phyloP scores from a whole-genome alignment of 2,113 vertebrate species.

The Sapajus apella region DNA sequence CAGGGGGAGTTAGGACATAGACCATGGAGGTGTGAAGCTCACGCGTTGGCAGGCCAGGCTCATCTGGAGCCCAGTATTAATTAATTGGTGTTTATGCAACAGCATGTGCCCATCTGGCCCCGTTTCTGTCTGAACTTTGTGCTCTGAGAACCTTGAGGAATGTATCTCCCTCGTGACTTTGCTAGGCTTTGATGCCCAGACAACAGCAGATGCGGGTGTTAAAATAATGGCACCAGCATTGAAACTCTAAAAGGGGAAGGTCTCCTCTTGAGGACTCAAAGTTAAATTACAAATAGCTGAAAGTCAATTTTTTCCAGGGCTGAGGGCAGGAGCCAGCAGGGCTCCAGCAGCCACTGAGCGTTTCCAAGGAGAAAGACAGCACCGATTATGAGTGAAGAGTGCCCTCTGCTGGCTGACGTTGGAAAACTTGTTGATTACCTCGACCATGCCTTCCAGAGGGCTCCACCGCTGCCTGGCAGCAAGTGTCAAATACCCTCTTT shows the following conservation, averaged over 20 bases:
- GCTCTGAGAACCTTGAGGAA: background rate
- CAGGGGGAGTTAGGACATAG: background rate
- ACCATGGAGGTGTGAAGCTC: background rate
- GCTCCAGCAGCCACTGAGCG: background rate
- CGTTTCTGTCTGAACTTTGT: background rate
- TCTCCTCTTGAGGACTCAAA: background rate
- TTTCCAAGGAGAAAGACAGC: background rate
- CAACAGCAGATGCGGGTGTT: background rate
- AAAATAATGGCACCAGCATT: background rate
- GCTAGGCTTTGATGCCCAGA: background rate
- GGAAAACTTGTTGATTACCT: background rate
- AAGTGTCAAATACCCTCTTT: background rate
- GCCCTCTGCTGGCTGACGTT: constrained; percentile 50
- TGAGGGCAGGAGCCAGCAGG: background rate
- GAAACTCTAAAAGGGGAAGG: background rate
- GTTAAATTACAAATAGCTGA: constrained; percentile 4
- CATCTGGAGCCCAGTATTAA: background rate
- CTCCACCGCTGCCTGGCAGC: accelerated
- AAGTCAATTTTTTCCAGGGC: background rate
- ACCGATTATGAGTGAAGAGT: background rate
- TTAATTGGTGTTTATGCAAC: background rate
- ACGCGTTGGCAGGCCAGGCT: background rate
- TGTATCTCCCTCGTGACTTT: background rate
- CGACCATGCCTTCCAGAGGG: accelerated
- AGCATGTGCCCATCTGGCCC: background rate